Evolutionary conservation across 2,888 invertebrate genomes (phyloP), one percentile per base, ranked within the genome.

Genomic region (Pristionchus japonicus): DNA sequence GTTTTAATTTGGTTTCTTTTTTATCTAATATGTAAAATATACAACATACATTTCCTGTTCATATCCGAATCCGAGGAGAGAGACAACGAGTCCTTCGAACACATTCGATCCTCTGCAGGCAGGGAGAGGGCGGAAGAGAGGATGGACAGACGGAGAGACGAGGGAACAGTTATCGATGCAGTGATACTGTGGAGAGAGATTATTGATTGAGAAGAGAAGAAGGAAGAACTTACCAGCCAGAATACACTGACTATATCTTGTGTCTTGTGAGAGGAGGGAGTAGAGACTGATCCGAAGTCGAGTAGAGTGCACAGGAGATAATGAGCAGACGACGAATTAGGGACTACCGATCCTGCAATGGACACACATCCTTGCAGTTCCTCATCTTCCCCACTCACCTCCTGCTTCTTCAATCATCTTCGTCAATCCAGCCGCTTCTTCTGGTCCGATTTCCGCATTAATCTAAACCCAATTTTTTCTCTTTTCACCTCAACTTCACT

Each of bases 91-190:
- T 31, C 47, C 67, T 13, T 86, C 34, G 86, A 86, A 86, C 20
- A 86, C n/a, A 17, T 1, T 27, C 9, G 86, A 86, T 43, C 43
- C 40, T 34, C 47, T 37, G 31, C 64, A 64, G 34, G 87, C 87
- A 37, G 87, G 87, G 27, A 87, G 47, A 27, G 87, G 87, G n/a
- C 87, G 70, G 52, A 49, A 87, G 37, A 87, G 74, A n/a, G 87
- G 87, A 77, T 87, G 87, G 31, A 52, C 31, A 34, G 74, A 49
- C 3, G 87, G 87, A 37, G 87, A 77, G 13, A 87, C 37, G 11
- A 87, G 7, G 6, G 34, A 20, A 6, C 37, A 49, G 23, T 13
- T 4, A 40, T 70, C 87, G 2, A 34, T 15, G 77, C 74, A 74
- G 11, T n/a, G 47, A 20, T 70, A n/a, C 87, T 87, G 70, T n/a